Conservation (phyloP, 2,113 vertebrate genomes). For the Epinephelus moara region DNA sequence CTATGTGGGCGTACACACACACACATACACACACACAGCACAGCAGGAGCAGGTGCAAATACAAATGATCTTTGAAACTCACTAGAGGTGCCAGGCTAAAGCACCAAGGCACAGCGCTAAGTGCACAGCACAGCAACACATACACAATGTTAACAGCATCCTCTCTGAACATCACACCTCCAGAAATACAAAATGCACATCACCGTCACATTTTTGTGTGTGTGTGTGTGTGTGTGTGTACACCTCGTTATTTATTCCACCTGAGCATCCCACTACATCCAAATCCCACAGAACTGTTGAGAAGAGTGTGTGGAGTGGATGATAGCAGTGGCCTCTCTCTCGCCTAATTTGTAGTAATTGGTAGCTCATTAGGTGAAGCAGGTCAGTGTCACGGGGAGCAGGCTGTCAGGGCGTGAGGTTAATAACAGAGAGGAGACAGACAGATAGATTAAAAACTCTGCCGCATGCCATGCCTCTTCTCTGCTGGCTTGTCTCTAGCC, state of each 20-base stretch:
- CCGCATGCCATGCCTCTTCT: conserved; percentile 60
- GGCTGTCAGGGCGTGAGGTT: conserved; percentile 82
- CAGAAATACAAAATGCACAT: conserved; percentile 62
- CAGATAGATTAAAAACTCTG: conserved; percentile 78
- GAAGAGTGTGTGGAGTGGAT: conserved; percentile 70
- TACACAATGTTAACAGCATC: conserved; percentile 62
- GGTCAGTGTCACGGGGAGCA: conserved; percentile 83
- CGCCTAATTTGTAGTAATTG: conserved; percentile 87
- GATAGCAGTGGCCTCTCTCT: conserved; percentile 78
- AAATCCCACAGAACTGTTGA: conserved; percentile 69
- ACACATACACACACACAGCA: conserved; percentile 34
- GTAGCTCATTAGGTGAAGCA: conserved; percentile 85
- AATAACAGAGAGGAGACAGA: conserved; percentile 83
- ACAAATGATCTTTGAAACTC: conserved; percentile 77
- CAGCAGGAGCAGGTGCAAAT: conserved; percentile 76
- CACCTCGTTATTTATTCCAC: conserved; percentile 70
- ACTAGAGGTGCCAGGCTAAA: conserved; percentile 62
- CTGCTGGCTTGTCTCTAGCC: conserved; percentile 54
- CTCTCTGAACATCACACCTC: conserved; percentile 63
- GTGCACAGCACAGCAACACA: conserved; percentile 58
- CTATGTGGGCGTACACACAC: conserved; percentile 68
- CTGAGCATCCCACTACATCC: conserved; percentile 56
- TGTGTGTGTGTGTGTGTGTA: too few relatives aligned
- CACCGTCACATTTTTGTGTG: conserved; percentile 17
- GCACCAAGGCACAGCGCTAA: conserved; percentile 47